Evolutionary conservation across 2,113 vertebrate species (phyloP).

Genomic region (Pungitius pungitius): DNA sequence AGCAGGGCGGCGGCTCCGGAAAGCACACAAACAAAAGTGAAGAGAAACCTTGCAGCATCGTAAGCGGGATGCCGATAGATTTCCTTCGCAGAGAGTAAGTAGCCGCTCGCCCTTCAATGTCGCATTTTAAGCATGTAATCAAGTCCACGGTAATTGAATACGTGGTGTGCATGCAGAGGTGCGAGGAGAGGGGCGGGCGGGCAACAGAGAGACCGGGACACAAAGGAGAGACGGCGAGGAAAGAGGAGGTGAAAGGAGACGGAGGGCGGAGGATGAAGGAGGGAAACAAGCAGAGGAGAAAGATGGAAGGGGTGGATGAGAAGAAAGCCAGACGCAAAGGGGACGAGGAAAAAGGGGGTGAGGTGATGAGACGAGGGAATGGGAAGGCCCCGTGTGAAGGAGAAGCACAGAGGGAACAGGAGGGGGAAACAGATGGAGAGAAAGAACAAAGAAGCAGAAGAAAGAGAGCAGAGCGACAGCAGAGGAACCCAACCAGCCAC

Average conservation of each 20-base stretch:
- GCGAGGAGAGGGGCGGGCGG: not conserved
- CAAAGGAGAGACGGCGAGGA: not conserved
- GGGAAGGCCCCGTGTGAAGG: not conserved
- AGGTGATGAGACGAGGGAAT: slow-evolving; percentile 5
- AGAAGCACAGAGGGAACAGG: slow-evolving; percentile 20
- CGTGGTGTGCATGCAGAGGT: slow-evolving; percentile 60
- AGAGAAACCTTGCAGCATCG: slow-evolving; percentile 24
- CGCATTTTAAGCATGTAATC: slow-evolving; percentile 71
- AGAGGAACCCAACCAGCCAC: slow-evolving; percentile 29
- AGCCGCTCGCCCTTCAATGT: slow-evolving; percentile 61
- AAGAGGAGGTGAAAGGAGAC: not conserved
- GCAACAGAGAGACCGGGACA: no score
- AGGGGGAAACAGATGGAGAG: slow-evolving; percentile 46
- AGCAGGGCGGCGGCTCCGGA: slow-evolving; percentile 10
- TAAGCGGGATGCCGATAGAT: slow-evolving; percentile 49
- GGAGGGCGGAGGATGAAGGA: not conserved
- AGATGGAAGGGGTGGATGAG: not conserved
- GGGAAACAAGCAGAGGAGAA: not conserved
- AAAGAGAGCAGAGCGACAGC: not conserved
- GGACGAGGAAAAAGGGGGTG: not conserved
- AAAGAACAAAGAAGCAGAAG: slow-evolving; percentile 18
- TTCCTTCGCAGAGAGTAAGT: slow-evolving; percentile 55
- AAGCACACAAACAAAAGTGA: slow-evolving; percentile 50
- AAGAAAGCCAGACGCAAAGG: not conserved
- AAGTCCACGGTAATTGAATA: slow-evolving; percentile 76